Evolutionary conservation across 1,140 invertebrate species (phyloP).

Genomic region (Helicoverpa zea): DNA sequence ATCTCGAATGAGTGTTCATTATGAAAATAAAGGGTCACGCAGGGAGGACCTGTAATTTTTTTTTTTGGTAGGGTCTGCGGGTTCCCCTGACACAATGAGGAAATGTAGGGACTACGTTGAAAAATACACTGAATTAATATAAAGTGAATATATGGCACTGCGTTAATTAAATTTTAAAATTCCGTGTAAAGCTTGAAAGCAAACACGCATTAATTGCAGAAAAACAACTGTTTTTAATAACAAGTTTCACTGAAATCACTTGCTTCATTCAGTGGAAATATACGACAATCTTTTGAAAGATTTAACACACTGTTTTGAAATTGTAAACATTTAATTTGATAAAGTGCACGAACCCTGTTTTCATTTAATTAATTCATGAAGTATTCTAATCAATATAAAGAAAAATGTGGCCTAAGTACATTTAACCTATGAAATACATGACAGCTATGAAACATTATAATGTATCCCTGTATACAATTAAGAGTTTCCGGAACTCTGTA

Average conservation of each 20-base stretch:
- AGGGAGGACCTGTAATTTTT: slow-evolving; percentile 24
- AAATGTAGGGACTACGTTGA: slow-evolving; percentile 25
- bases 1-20: slow-evolving; percentile 66
- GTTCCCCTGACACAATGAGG: slow-evolving; percentile 1
- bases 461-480: not conserved
- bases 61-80: slow-evolving; percentile 37
- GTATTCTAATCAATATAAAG: not conserved
- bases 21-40: slow-evolving; percentile 66
- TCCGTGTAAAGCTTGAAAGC: not conserved
- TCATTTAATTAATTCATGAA: not conserved
- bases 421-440: not conserved
- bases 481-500: not conserved
- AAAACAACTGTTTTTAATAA: slow-evolving; percentile 4
- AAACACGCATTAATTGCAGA: slow-evolving; percentile 6
- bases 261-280: not conserved
- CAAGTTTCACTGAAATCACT: slow-evolving; percentile 6
- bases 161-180: slow-evolving; percentile 42
- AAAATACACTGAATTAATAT: slow-evolving; percentile 37
- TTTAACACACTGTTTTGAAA: not conserved
- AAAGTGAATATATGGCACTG: slow-evolving; percentile 8
- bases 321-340: not conserved
- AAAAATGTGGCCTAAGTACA: not conserved
- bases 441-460: slow-evolving; percentile 8
- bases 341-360: not conserved
- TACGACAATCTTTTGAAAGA: not conserved